phyloP scores from a whole-genome alignment of 2,797 vertebrate genomes.

The Pseudochaenichthys georgianus region DNA sequence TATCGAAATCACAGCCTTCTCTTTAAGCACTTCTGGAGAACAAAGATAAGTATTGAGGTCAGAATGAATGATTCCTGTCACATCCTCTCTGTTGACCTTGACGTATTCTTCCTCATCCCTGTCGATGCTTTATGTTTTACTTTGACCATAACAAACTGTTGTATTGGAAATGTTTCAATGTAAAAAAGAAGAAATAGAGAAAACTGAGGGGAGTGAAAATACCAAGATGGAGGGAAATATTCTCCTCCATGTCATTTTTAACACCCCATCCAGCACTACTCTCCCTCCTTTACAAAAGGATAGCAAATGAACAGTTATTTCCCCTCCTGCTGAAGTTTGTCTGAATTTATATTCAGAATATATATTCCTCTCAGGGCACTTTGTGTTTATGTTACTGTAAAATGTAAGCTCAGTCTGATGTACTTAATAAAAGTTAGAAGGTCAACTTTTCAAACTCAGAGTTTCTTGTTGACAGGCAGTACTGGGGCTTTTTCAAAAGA shows the following conservation, averaged over 20 bases:
- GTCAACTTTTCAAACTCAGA: constrained; percentile 37
- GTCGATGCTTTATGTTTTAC: neutral
- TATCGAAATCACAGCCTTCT: too few species aligned
- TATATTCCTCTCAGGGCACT: neutral
- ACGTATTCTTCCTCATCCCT: neutral
- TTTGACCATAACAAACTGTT: neutral
- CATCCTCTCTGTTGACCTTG: neutral
- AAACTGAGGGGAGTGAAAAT: neutral
- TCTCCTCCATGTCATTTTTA: neutral
- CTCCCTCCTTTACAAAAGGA: neutral
- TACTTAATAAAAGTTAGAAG: constrained; percentile 39
- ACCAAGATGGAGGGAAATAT: neutral
- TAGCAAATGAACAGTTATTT: neutral
- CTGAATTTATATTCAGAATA: too few species aligned
- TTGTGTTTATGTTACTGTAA: constrained; percentile 30
- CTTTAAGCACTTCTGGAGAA: neutral
- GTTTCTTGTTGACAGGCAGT: constrained; percentile 3
- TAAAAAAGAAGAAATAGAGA: neutral
- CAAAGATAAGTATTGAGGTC: neutral
- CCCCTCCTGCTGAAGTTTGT: neutral
- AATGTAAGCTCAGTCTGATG: too few species aligned
- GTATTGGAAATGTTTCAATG: neutral
- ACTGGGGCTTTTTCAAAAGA: constrained; percentile 39
- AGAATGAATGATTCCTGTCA: constrained; percentile 7
- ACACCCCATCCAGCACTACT: neutral